These are phyloP conservation scores for Acanthurus lineatus DNA, from an alignment of 2,797 vertebrate species.

Conservation along the genomic window DNA sequence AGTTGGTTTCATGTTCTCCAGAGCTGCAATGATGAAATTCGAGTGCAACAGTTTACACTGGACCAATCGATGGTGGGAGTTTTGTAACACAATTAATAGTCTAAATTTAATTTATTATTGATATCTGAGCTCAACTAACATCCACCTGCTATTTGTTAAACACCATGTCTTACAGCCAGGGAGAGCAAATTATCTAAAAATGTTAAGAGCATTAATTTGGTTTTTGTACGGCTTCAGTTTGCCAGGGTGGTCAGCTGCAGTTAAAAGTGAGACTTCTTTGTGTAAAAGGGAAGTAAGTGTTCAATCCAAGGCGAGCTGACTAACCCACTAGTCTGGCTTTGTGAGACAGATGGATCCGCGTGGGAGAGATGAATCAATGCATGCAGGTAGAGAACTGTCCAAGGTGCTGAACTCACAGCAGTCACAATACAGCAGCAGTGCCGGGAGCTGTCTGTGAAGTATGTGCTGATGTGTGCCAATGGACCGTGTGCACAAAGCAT, in stretches of 20 bases:
- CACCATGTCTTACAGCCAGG: conserved; percentile 13
- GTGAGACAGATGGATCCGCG: conserved; percentile 1
- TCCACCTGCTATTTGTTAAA: conserved; percentile 27
- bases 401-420: conserved; percentile 49
- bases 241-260: background rate
- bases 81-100: conserved; percentile 68
- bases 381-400: conserved; percentile 28
- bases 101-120: conserved; percentile 63
- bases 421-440: conserved; percentile 1
- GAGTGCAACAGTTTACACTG: conserved; percentile 63
- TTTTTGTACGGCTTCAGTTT: no score
- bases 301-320: conserved; percentile 25
- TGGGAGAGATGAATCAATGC: conserved; percentile 1
- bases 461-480: conserved; percentile 49
- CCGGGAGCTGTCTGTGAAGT: conserved; percentile 40
- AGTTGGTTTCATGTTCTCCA: conserved; percentile 65
- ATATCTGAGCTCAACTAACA: conserved; percentile 31
- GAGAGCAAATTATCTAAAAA: background rate
- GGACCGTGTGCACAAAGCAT: conserved; percentile 52
- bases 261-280: conserved; percentile 27
- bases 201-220: background rate
- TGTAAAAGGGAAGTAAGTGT: conserved; percentile 4
- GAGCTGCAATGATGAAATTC: conserved; percentile 62
- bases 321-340: conserved; percentile 14
- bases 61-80: conserved; percentile 56